Percentiles rank a stretch among this genome's conserved stretches.
phyloP scores from a whole-genome alignment of 2,113 vertebrate species.

The Zingel zingel region DNA sequence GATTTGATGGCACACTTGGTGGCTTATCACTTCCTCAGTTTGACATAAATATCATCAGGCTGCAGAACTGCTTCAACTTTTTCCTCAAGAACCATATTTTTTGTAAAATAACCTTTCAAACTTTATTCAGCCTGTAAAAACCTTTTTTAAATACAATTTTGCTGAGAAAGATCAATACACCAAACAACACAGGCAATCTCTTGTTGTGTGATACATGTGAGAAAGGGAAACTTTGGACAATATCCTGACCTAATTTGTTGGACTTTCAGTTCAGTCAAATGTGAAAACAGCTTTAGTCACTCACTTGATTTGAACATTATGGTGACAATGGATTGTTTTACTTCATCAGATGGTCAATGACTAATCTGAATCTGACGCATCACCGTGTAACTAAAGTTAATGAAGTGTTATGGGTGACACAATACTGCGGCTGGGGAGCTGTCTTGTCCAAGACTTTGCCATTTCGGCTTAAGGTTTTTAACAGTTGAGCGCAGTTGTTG shows the following conservation, averaged over 20 bases:
- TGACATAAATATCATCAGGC: conserved; percentile 41
- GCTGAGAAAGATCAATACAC: conserved; percentile 1
- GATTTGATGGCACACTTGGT: conserved; percentile 14
- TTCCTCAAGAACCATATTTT: neutral
- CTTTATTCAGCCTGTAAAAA: neutral
- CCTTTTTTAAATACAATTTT: neutral
- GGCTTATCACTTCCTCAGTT: neutral
- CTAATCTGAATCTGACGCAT: conserved; percentile 1
- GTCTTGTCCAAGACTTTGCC: conserved; percentile 56
- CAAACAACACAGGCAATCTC: no score
- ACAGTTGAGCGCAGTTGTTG: conserved; percentile 66
- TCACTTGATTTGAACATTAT: neutral
- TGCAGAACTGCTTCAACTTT: neutral
- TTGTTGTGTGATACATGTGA: no score
- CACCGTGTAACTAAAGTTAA: neutral
- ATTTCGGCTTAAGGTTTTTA: conserved; percentile 68
- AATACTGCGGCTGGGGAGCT: conserved; percentile 9
- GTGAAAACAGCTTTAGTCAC: neutral
- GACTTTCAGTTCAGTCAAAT: no score
- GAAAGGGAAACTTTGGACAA: no score
- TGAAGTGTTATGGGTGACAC: conserved; percentile 10
- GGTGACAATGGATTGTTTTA: neutral
- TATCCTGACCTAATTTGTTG: no score
- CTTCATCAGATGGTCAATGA: neutral
- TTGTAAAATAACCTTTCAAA: neutral